phyloP scores from a whole-genome alignment of 1,140 invertebrate species.

The Ruditapes philippinarum region DNA sequence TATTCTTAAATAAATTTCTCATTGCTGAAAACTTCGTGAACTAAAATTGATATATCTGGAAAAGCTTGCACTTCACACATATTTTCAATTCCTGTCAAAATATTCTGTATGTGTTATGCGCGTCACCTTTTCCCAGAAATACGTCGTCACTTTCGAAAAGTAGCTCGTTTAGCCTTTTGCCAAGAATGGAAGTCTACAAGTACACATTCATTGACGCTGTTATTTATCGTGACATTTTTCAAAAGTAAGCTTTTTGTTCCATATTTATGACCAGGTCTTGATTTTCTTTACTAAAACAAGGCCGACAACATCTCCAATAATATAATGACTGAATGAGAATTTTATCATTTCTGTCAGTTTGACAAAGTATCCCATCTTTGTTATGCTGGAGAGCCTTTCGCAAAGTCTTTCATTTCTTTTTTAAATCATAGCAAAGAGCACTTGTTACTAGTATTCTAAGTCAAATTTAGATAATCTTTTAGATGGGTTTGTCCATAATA shows the following conservation, averaged over 20 bases:
- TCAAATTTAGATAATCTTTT: not conserved
- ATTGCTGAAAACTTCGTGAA: not conserved
- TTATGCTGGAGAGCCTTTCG: not conserved
- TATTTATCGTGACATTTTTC: not conserved
- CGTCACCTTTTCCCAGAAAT: not conserved
- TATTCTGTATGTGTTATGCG: not conserved
- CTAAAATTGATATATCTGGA: not conserved
- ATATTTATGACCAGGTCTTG: not conserved
- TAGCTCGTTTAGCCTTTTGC: not conserved
- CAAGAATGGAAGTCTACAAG: not conserved
- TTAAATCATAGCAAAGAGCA: not conserved
- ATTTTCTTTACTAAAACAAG: constrained; percentile 3
- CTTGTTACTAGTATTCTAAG: not conserved
- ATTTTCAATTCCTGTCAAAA: not conserved
- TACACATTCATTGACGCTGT: no score
- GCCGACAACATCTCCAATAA: constrained; percentile 44
- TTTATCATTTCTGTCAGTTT: not conserved
- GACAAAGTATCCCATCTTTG: not conserved
- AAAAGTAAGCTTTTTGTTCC: constrained; percentile 20
- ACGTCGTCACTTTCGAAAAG: not conserved
- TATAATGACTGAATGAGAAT: constrained; percentile 28
- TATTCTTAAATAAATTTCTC: not conserved
- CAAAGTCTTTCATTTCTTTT: not conserved
- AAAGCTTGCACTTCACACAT: not conserved
- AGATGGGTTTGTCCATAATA: not conserved